Conservation (phyloP, 2,888 invertebrate species). For the Zaprionus obscuricornis region DNA sequence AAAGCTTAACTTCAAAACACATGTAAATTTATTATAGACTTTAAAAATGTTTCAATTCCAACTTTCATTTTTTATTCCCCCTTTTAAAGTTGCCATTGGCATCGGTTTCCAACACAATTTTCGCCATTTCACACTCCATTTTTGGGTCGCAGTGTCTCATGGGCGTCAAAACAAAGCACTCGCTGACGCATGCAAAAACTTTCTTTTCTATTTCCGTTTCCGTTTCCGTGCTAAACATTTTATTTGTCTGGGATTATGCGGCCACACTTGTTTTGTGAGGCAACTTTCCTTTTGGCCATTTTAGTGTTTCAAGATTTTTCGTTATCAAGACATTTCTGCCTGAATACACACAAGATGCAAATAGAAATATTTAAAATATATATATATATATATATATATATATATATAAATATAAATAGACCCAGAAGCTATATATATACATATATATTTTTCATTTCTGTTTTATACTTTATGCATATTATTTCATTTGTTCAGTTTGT, state of each 20-base stretch:
- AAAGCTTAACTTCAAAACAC: too few relatives aligned
- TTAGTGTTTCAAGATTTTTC: conserved; percentile 23
- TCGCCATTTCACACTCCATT: not conserved
- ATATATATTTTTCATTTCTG: conserved; percentile 17
- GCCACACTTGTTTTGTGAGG: conserved; percentile 13
- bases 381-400: conserved; percentile 15
- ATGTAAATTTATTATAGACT: too few relatives aligned
- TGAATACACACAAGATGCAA: conserved; percentile 55
- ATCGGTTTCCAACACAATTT: not conserved
- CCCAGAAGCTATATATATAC: conserved; percentile 2
- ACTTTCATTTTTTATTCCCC: too few relatives aligned
- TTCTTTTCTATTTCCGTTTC: conserved; percentile 24
- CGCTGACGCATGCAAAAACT: conserved; percentile 24
- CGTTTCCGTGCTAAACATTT: conserved; percentile 18
- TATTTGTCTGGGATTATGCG: conserved; percentile 31
- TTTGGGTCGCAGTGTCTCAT: not conserved
- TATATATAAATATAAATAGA: not conserved
- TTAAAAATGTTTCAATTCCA: too few relatives aligned
- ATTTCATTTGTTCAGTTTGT: conserved; percentile 20
- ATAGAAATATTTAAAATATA: conserved; percentile 36
- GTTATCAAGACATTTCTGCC: conserved; percentile 59
- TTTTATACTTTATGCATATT: not conserved
- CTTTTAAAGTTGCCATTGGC: too few relatives aligned
- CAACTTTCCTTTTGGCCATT: conserved; percentile 6
- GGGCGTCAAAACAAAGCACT: conserved; percentile 24